Evolutionary conservation across 1,140 invertebrate genomes (phyloP).

Genomic region (Solenopsis invicta): DNA sequence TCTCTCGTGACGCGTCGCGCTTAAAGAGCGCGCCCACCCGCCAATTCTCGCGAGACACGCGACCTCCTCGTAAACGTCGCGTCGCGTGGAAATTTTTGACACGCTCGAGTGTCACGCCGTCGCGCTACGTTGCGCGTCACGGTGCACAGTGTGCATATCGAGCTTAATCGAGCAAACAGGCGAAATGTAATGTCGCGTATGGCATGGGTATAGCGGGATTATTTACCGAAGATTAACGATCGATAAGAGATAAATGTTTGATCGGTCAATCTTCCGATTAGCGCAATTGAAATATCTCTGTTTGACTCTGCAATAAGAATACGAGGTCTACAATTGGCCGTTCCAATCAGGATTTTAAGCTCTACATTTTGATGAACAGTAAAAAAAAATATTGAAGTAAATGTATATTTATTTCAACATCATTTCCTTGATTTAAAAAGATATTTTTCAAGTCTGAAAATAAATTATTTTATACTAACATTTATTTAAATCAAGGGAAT

Average conservation of each 20-base stretch:
- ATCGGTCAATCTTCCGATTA: slow-evolving; percentile 12
- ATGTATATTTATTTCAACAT: too few relatives aligned
- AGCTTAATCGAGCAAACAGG: background rate
- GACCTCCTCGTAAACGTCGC: slow-evolving; percentile 67
- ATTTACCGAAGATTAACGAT: background rate
- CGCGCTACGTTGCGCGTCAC: background rate
- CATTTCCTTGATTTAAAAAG: too few relatives aligned
- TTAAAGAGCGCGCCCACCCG: slow-evolving; percentile 26
- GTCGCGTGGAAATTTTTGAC: slow-evolving; percentile 70
- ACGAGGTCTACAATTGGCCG: background rate
- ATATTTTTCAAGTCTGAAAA: too few relatives aligned
- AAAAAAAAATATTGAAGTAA: too few relatives aligned
- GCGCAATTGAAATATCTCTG: background rate
- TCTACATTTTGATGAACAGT: too few relatives aligned
- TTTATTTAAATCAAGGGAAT: too few relatives aligned
- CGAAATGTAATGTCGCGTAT: background rate
- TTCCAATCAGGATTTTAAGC: too few relatives aligned
- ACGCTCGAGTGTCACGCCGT: slow-evolving; percentile 54
- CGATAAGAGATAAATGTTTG: background rate
- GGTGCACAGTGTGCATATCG: background rate
- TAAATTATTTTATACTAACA: too few relatives aligned
- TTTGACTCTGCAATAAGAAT: background rate
- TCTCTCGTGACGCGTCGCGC: slow-evolving; percentile 57
- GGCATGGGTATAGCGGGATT: background rate
- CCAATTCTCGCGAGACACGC: slow-evolving; percentile 60